Evolutionary conservation across 2,797 vertebrate species (phyloP), one percentile per base, ranked within the genome.

Genomic region (Gymnodraco acuticeps): DNA sequence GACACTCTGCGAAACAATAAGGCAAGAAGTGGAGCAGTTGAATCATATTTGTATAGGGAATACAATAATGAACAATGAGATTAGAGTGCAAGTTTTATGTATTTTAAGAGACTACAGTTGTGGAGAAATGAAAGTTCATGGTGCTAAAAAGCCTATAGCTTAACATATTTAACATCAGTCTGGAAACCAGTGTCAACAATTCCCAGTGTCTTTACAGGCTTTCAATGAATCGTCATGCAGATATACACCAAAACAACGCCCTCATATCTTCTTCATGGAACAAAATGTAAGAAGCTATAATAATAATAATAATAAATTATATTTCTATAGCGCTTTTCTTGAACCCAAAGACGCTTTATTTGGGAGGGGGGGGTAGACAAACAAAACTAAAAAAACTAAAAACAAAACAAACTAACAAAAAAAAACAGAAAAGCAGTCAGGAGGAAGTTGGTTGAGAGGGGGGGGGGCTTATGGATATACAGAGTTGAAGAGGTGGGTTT

Each of bases 1-100:
- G 78, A 68, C 27, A 81, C 62, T 70, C 53, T 52, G 45, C 53
- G 45, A 19, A 82, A 78, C 71, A 72, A 81, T 83, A 73, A 79
- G 15, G 67, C 56, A 62, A 46, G 11, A 61, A 68, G 77, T 54
- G 43, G 27, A 75, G 51, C 47, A 27, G 9, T 64, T 71, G 47
- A 56, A 41, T 82, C 45, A 50, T 45, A 69, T 77, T 67, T 79
- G 78, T 47, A 41, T 48, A 54, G 41, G 52, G 59, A 77, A 63
- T 56, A 15, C 10, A 48, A 77, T 53, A 45, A 42, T 17, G 63
- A 62, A 14, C 13, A 7, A 23, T 59, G 19, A 47, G 58, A 61
- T 27, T 53, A 67, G 53, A 41, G 10, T 64, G 33, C 14, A 41
- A 23, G 20, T 77, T 51, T 56, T 70, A 64, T 62, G n/a, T 12